phyloP scores from a whole-genome alignment of 2,888 invertebrate species.

The Melieria omissa region DNA sequence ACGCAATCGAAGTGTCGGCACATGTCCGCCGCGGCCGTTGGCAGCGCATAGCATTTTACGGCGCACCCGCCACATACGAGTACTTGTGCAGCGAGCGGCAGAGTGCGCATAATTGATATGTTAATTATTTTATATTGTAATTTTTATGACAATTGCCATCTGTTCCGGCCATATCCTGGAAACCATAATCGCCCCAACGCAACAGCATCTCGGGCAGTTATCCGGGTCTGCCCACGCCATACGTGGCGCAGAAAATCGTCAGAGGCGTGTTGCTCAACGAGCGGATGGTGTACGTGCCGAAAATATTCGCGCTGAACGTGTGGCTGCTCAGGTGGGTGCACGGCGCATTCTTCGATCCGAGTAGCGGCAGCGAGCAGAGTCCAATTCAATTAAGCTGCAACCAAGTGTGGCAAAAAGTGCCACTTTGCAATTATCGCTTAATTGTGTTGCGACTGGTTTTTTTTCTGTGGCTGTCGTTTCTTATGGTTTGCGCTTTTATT shows the following conservation, averaged over 20 bases:
- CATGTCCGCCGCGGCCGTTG: background rate
- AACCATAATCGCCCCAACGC: slow-evolving; percentile 8
- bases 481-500: background rate
- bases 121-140: slow-evolving; percentile 45
- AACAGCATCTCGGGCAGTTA: slow-evolving; percentile 60
- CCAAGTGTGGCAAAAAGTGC: slow-evolving; percentile 16
- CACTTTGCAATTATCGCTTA: slow-evolving; percentile 31
- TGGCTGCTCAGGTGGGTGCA: slow-evolving; percentile 61
- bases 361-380: slow-evolving; percentile 24
- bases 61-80: background rate
- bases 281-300: slow-evolving; percentile 63
- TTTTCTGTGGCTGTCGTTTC: background rate
- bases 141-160: slow-evolving; percentile 33
- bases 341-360: background rate
- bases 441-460: slow-evolving; percentile 29
- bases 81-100: background rate
- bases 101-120: slow-evolving; percentile 40
- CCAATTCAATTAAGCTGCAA: slow-evolving; percentile 28
- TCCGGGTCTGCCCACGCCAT: slow-evolving; percentile 63
- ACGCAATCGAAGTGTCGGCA: background rate
- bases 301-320: slow-evolving; percentile 63
- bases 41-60: slow-evolving; percentile 2
- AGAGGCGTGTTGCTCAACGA: slow-evolving; percentile 61
- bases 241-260: slow-evolving; percentile 63
- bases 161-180: background rate